A percentile compares a stretch with the other conserved stretches of the same genome.
Conservation (phyloP, 2,113 vertebrate genomes). For the Edolisoma coerulescens region DNA sequence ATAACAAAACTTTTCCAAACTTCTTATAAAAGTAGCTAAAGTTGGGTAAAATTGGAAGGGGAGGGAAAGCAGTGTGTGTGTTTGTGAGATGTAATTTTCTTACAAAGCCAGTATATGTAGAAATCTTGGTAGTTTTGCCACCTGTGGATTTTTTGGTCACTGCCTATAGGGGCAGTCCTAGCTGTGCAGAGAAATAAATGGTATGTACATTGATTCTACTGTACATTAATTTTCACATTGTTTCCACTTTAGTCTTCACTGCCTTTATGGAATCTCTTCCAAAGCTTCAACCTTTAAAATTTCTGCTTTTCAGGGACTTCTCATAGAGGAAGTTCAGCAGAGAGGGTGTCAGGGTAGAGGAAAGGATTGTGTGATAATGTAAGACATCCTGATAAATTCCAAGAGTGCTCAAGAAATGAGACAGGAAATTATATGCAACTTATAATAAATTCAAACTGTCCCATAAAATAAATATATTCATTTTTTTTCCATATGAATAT, state of each 20-base stretch:
- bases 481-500: constrained; percentile 50
- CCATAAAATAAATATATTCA: constrained; percentile 68
- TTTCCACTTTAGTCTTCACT: constrained; percentile 63
- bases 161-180: constrained; percentile 14
- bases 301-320: constrained; percentile 8
- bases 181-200: constrained; percentile 55
- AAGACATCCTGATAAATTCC: constrained; percentile 67
- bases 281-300: constrained; percentile 23
- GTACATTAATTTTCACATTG: constrained; percentile 58
- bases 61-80: background rate
- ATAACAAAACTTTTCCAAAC: background rate
- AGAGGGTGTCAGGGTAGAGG: background rate
- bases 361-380: constrained; percentile 32
- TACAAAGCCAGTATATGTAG: constrained; percentile 41
- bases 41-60: background rate
- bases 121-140: constrained; percentile 53
- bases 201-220: constrained; percentile 47
- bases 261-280: constrained; percentile 49
- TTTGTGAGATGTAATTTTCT: constrained; percentile 34
- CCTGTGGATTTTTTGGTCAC: constrained; percentile 63
- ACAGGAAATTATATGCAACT: constrained; percentile 70
- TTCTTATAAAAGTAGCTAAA: background rate
- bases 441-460: constrained; percentile 70
- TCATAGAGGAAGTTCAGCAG: background rate
- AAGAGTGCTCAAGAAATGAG: constrained; percentile 54